These are phyloP conservation scores for Hippocampus kuda DNA, from an alignment of 2,797 vertebrate species.

Conservation along the genomic window DNA sequence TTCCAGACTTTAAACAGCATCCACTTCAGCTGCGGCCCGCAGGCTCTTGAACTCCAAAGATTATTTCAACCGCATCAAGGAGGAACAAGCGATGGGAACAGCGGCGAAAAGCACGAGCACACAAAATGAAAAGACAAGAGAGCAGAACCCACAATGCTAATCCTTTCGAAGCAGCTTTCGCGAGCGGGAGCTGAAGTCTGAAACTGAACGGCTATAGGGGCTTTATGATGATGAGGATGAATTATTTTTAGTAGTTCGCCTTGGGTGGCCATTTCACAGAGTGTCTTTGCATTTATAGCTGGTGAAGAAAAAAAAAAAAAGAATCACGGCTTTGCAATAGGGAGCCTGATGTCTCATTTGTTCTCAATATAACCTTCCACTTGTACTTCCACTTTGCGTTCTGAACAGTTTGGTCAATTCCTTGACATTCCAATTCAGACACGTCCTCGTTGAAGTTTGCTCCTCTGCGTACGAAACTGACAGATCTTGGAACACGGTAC, in stretches of 20 bases:
- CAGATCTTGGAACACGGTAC: not conserved
- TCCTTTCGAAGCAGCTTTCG: not conserved
- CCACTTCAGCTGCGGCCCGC: not conserved
- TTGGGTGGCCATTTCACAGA: not conserved
- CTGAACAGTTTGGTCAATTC: not conserved
- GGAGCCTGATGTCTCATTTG: not conserved
- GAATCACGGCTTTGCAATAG: not conserved
- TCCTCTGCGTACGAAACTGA: not conserved
- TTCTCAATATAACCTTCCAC: not conserved
- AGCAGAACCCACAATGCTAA: not conserved
- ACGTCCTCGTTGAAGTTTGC: not conserved
- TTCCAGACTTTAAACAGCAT: not conserved
- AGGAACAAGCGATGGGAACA: constrained; percentile 4
- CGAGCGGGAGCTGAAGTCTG: not conserved
- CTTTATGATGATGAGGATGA: not conserved
- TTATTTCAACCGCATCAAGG: constrained; percentile 20
- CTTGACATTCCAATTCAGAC: not conserved
- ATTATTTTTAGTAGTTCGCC: not conserved
- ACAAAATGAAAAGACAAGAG: constrained; percentile 6
- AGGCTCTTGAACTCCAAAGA: not conserved
- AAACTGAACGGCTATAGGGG: not conserved
- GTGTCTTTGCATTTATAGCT: not conserved
- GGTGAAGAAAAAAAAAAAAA: not conserved
- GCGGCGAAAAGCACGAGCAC: constrained; percentile 10
- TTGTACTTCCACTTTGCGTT: not conserved